Conservation (phyloP, 2,113 vertebrate species). For the zebrafish (Danio rerio) region DNA sequence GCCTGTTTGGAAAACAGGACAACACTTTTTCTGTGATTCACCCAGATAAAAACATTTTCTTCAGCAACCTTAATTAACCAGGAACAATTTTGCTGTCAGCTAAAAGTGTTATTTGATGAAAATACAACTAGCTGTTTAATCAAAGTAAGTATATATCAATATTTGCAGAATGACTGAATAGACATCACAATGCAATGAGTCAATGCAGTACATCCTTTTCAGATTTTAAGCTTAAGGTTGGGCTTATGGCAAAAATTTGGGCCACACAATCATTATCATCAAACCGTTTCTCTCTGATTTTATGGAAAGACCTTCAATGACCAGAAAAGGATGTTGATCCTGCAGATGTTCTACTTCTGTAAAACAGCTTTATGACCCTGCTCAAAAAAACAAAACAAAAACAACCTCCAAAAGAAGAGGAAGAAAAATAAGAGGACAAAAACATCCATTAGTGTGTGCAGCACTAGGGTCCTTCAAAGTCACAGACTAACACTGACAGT, state of each 20-base stretch:
- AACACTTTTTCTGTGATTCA: neutral
- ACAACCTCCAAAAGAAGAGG: neutral
- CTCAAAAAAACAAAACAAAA: neutral
- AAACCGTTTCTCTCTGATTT: neutral
- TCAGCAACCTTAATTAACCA: neutral
- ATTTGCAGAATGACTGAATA: neutral
- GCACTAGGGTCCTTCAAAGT: neutral
- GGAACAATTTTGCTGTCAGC: neutral
- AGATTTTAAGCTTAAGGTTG: neutral
- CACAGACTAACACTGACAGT: neutral
- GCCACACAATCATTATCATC: neutral
- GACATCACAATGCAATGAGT: neutral
- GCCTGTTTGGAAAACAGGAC: neutral
- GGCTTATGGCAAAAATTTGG: neutral
- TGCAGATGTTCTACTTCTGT: neutral
- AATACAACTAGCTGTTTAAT: too few relatives aligned
- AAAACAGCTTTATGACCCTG: neutral
- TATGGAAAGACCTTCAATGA: neutral
- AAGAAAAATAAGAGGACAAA: neutral
- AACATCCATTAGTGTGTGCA: neutral
- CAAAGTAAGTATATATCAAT: neutral
- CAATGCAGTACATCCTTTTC: neutral
- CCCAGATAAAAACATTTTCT: neutral
- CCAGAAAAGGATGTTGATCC: neutral
- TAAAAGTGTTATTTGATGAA: neutral